These are phyloP conservation scores for Pogonomyrmex californicus DNA, from an alignment of 1,140 invertebrate species.

Conservation along the genomic window DNA sequence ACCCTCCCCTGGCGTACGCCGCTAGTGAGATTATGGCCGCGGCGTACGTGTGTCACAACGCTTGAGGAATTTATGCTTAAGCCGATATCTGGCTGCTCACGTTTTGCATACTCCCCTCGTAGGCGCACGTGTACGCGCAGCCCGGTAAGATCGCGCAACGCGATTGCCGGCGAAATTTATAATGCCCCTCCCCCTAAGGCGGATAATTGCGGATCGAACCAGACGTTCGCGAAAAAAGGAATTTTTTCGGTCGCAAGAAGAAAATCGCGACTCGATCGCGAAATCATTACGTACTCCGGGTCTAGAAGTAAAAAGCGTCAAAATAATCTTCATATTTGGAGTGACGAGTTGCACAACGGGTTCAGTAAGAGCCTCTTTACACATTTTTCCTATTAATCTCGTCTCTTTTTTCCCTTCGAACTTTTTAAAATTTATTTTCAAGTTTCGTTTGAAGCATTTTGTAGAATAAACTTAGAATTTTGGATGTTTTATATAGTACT, in stretches of 20 bases:
- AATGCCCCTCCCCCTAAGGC: constrained; percentile 51
- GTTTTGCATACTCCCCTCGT: constrained; percentile 67
- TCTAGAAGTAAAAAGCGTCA: not conserved
- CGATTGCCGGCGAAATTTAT: constrained; percentile 71
- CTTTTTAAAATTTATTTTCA: not conserved
- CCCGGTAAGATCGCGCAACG: constrained; percentile 67
- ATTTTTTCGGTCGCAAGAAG: not conserved
- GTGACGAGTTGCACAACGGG: not conserved
- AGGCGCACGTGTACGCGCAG: constrained; percentile 18
- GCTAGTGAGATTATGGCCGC: constrained; percentile 76
- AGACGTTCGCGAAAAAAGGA: constrained; percentile 11
- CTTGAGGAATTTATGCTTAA: constrained; percentile 80
- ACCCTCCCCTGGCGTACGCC: constrained; percentile 50
- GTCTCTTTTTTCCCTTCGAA: not conserved
- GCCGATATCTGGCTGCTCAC: constrained; percentile 75
- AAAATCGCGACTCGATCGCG: not conserved
- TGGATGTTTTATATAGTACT: not conserved
- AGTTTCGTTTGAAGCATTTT: not conserved
- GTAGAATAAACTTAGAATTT: not conserved
- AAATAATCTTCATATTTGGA: not conserved
- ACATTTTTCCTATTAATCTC: not conserved
- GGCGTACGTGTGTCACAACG: constrained; percentile 73
- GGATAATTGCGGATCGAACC: constrained; percentile 54
- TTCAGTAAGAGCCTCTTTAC: not conserved
- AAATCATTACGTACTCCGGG: not conserved